A percentile compares a stretch with the other conserved stretches of the same genome.
Conservation (phyloP, 2,797 vertebrate species). For the Betta splendens region DNA sequence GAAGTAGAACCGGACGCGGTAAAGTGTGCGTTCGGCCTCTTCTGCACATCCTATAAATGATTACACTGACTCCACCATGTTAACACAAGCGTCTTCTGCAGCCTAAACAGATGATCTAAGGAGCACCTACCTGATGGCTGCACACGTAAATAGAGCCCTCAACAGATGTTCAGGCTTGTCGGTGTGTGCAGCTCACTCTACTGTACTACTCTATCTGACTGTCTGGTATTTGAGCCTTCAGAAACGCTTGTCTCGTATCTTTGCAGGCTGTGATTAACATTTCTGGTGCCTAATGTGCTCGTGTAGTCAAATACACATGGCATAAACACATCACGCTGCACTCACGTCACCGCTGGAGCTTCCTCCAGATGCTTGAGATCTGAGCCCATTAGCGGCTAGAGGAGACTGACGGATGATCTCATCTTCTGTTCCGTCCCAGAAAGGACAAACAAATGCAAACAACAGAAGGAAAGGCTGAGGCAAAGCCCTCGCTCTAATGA, state of each 20-base stretch:
- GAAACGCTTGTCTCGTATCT: background rate
- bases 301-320: conserved; percentile 25
- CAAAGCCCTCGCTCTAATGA: conserved; percentile 68
- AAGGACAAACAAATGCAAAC: conserved; percentile 69
- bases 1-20: conserved; percentile 45
- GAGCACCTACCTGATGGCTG: conserved; percentile 40
- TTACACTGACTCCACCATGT: conserved; percentile 50
- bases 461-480: conserved; percentile 47
- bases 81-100: conserved; percentile 39
- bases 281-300: conserved; percentile 4
- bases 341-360: conserved; percentile 31
- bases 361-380: conserved; percentile 68
- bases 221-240: too few species aligned
- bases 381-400: conserved; percentile 63
- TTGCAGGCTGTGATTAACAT: background rate
- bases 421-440: conserved; percentile 49
- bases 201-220: too few species aligned
- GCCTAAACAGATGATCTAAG: conserved; percentile 66
- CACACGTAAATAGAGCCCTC: conserved; percentile 24
- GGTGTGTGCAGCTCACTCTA: conserved; percentile 21
- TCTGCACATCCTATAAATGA: conserved; percentile 41
- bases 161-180: conserved; percentile 1
- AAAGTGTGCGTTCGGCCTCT: conserved; percentile 31
- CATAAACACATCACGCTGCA: conserved; percentile 20
- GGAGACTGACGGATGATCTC: conserved; percentile 70